Conservation (phyloP, 2,888 invertebrate genomes). For the Chrysodeixis includens region DNA sequence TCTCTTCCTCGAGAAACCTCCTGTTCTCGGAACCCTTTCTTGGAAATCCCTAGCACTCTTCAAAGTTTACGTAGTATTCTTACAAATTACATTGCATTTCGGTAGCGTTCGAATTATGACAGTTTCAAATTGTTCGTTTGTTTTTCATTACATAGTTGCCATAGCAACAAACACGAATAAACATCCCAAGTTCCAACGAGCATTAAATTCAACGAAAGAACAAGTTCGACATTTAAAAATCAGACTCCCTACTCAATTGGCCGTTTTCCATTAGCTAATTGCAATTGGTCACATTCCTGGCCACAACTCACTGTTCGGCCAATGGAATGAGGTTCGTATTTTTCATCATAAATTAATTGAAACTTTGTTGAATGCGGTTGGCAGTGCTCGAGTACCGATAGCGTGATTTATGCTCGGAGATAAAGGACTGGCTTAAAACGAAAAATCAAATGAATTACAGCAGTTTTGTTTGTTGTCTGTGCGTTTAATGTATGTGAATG, state of each 20-base stretch:
- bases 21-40: too few relatives aligned
- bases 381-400: conserved; percentile 19
- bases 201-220: conserved; percentile 25
- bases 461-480: neutral
- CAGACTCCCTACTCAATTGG: conserved; percentile 54
- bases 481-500: neutral
- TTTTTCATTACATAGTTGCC: neutral
- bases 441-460: conserved; percentile 14
- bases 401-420: conserved; percentile 24
- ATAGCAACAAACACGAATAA: neutral
- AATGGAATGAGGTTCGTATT: conserved; percentile 60
- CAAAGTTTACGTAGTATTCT: too few relatives aligned
- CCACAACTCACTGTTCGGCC: conserved; percentile 59
- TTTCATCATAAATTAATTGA: conserved; percentile 56
- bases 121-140: neutral
- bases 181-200: neutral
- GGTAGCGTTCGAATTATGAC: neutral
- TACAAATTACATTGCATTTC: too few relatives aligned
- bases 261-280: conserved; percentile 71
- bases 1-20: too few relatives aligned
- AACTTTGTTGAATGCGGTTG: conserved; percentile 46
- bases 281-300: conserved; percentile 62
- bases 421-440: conserved; percentile 13
- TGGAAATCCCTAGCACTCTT: too few relatives aligned
- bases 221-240: conserved; percentile 43